phyloP scores from a whole-genome alignment of 2,113 vertebrate genomes.

The Vicugna pacos region DNA sequence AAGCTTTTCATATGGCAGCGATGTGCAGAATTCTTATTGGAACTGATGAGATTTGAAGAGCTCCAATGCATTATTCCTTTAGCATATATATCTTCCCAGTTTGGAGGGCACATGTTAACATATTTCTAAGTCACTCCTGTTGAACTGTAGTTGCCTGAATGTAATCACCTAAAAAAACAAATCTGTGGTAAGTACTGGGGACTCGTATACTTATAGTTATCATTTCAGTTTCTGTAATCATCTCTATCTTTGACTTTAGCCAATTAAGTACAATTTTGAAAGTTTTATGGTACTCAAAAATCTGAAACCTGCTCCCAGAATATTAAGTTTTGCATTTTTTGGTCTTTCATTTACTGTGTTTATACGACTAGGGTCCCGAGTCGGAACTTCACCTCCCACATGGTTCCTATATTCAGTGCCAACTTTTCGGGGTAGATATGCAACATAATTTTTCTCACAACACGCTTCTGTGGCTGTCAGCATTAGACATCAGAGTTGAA shows the following conservation, averaged over 20 bases:
- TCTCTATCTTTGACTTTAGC: neutral
- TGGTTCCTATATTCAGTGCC: slow-evolving; percentile 42
- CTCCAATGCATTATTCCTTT: neutral
- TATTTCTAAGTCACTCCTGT: neutral
- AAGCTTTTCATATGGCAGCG: neutral
- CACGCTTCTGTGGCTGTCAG: neutral
- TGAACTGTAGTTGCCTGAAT: neutral
- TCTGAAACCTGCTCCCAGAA: neutral
- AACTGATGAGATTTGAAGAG: slow-evolving; percentile 52
- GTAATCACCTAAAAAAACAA: neutral
- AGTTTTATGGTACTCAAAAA: slow-evolving; percentile 9
- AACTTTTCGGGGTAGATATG: slow-evolving; percentile 63
- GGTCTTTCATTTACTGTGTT: slow-evolving; percentile 54
- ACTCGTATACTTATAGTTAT: neutral
- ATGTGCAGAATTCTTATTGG: slow-evolving; percentile 49
- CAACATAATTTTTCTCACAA: slow-evolving; percentile 42
- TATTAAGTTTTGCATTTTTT: neutral
- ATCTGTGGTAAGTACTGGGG: neutral
- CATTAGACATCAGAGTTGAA: neutral
- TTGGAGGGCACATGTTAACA: slow-evolving; percentile 8
- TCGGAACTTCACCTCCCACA: slow-evolving; percentile 30
- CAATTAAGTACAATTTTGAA: slow-evolving; percentile 52
- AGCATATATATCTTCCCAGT: neutral
- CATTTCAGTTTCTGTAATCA: neutral
- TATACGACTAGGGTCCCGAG: slow-evolving; percentile 18